Evolutionary conservation across 2,888 invertebrate species (phyloP).

Genomic region (Merodon equestris): DNA sequence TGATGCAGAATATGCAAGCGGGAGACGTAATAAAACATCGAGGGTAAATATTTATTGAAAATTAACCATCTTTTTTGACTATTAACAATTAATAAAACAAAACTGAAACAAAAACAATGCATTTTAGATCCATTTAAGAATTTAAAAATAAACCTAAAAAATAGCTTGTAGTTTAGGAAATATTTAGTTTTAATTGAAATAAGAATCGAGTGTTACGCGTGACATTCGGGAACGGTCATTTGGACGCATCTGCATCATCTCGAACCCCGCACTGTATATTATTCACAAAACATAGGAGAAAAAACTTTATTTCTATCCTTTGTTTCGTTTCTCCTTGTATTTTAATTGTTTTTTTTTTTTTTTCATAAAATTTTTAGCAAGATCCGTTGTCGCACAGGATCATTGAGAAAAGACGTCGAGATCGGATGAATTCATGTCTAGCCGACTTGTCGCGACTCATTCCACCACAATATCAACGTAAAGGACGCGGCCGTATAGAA

Average conservation of each 20-base stretch:
- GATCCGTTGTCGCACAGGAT: slow-evolving; percentile 98
- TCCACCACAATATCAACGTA: slow-evolving; percentile 94
- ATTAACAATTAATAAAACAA: slow-evolving; percentile 61
- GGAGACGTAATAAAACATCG: slow-evolving; percentile 87
- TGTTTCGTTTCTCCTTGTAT: slow-evolving; percentile 19
- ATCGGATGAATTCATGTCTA: slow-evolving; percentile 98
- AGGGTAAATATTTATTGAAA: slow-evolving; percentile 79
- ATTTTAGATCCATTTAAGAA: slow-evolving; percentile 34
- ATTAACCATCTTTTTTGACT: slow-evolving; percentile 19
- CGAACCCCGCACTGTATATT: slow-evolving; percentile 19
- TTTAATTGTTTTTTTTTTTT: slow-evolving; percentile 15
- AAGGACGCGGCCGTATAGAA: slow-evolving; percentile 96
- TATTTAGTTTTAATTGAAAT: slow-evolving; percentile 18
- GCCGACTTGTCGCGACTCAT: slow-evolving; percentile 96
- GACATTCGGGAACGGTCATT: slow-evolving; percentile 13
- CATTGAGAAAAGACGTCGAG: slow-evolving; percentile 95
- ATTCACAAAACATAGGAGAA: background rate
- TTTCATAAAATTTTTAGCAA: slow-evolving; percentile 81
- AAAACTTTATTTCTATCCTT: slow-evolving; percentile 17
- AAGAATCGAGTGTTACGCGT: background rate
- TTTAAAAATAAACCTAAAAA: slow-evolving; percentile 32
- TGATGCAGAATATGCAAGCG: slow-evolving; percentile 85
- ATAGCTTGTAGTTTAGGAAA: slow-evolving; percentile 40
- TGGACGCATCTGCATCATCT: slow-evolving; percentile 22
- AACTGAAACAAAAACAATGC: slow-evolving; percentile 68